Evolutionary conservation across 1,140 invertebrate species (phyloP).

Genomic region (Batillaria attramentaria): DNA sequence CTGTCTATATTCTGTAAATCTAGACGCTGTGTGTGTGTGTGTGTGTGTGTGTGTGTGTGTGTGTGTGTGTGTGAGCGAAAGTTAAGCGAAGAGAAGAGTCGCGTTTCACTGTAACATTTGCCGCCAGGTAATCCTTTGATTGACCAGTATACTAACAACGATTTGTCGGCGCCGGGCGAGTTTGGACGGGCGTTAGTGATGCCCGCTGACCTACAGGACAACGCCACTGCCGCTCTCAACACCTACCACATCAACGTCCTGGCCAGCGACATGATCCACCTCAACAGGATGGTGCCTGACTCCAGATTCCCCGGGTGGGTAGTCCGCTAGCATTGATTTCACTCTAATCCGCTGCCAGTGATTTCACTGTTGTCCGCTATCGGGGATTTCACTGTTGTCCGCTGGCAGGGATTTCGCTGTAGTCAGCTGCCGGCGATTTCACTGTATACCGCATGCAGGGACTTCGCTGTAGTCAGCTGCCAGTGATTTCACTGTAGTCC

Average conservation of each 20-base stretch:
- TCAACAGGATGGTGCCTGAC: slow-evolving; percentile 58
- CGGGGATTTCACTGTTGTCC: too few species aligned
- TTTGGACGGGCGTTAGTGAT: slow-evolving; percentile 49
- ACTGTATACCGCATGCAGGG: too few species aligned
- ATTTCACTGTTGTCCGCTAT: too few species aligned
- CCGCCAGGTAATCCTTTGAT: slow-evolving; percentile 48
- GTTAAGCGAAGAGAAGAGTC: not conserved
- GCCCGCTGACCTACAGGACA: slow-evolving; percentile 36
- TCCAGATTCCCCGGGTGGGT: slow-evolving; percentile 54
- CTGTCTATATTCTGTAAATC: not conserved
- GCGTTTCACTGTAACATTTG: not conserved
- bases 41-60: not conserved
- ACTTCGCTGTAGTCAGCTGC: too few species aligned
- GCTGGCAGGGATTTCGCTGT: too few species aligned
- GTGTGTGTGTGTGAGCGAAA: not conserved
- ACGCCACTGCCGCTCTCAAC: slow-evolving; percentile 31
- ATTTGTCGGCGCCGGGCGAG: slow-evolving; percentile 47
- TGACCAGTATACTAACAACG: slow-evolving; percentile 50
- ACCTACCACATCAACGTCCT: slow-evolving; percentile 49
- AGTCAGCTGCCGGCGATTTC: too few species aligned
- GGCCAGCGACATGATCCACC: slow-evolving; percentile 54
- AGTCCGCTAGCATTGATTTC: too few species aligned
- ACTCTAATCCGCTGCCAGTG: too few species aligned
- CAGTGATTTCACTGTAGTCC: too few species aligned
- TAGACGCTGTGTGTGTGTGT: not conserved